Percentiles rank a stretch among this genome's conserved stretches.
Conservation (phyloP, 2,113 vertebrate genomes). For the Eleginops maclovinus region DNA sequence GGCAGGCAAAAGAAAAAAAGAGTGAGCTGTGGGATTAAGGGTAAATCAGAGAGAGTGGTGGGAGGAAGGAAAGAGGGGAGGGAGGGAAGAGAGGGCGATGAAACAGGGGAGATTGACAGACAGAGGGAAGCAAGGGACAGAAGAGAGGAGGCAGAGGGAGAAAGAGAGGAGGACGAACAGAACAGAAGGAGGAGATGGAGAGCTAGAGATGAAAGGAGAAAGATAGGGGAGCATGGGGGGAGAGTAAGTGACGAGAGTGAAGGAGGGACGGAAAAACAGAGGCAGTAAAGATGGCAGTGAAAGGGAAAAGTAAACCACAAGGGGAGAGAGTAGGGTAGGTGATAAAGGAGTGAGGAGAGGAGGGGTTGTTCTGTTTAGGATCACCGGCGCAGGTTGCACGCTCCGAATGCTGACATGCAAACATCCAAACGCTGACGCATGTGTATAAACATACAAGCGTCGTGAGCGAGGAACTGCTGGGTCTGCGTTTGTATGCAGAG, state of each 20-base stretch:
- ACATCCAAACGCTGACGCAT: slow-evolving; percentile 33
- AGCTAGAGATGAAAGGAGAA: neutral
- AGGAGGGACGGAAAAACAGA: neutral
- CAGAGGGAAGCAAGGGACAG: slow-evolving; percentile 4
- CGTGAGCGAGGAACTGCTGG: slow-evolving; percentile 7
- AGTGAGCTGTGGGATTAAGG: slow-evolving; percentile 57
- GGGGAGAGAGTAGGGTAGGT: neutral
- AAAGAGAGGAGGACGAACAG: neutral
- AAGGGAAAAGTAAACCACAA: neutral
- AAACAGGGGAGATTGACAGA: neutral
- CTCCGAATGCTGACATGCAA: slow-evolving; percentile 39
- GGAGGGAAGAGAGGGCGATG: neutral
- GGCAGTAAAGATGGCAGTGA: neutral
- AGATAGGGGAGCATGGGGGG: neutral
- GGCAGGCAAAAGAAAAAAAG: slow-evolving; percentile 27
- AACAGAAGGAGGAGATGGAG: neutral
- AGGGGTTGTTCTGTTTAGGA: neutral
- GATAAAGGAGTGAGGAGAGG: too few species aligned
- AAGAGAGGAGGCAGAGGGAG: neutral
- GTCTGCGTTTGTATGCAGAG: slow-evolving; percentile 32
- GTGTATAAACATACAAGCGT: slow-evolving; percentile 16
- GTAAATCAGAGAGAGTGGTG: slow-evolving; percentile 34
- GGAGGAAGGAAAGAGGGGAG: slow-evolving; percentile 13
- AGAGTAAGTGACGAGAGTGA: neutral
- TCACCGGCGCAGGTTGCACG: neutral